A percentile compares a stretch with the other conserved stretches of the same genome.
These are phyloP conservation scores for Ochropleura plecta DNA, from an alignment of 2,888 invertebrate species.

Conservation along the genomic window DNA sequence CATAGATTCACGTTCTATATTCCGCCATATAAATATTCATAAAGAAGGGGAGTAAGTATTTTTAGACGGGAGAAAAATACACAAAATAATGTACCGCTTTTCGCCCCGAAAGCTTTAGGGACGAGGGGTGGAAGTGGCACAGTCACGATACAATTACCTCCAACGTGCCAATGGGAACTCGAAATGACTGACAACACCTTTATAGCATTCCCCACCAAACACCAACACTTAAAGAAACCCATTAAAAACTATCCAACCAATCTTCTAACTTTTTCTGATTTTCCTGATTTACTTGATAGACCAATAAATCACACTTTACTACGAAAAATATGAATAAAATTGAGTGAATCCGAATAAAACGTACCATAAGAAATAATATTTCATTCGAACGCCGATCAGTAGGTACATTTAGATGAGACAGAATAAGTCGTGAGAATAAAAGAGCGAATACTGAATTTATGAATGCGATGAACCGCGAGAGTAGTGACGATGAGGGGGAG, in stretches of 20 bases:
- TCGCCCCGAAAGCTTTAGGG: constrained; percentile 63
- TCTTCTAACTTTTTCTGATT: constrained; percentile 48
- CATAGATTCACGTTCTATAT: constrained; percentile 56
- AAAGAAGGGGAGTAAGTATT: constrained; percentile 59
- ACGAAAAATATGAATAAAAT: constrained; percentile 70
- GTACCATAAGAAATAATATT: constrained; percentile 74
- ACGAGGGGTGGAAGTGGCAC: constrained; percentile 71
- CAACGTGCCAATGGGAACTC: constrained; percentile 62
- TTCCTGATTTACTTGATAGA: constrained; percentile 51
- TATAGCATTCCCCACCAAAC: constrained; percentile 59
- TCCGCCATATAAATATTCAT: constrained; percentile 64
- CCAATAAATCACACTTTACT: constrained; percentile 66
- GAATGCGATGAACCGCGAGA: constrained; percentile 82
- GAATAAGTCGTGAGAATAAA: constrained; percentile 79
- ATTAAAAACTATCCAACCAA: constrained; percentile 46
- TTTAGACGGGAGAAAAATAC: constrained; percentile 60
- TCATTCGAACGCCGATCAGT: constrained; percentile 76
- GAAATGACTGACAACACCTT: constrained; percentile 73
- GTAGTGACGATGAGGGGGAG: constrained; percentile 67
- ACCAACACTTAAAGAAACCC: constrained; percentile 35
- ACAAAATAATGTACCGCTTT: constrained; percentile 70
- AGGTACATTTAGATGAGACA: constrained; percentile 77
- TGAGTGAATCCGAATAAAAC: constrained; percentile 67
- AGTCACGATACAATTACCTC: constrained; percentile 80
- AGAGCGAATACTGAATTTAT: constrained; percentile 80